A percentile compares a stretch with the other conserved stretches of the same genome.
Evolutionary conservation across 1,140 invertebrate genomes (phyloP).

Genomic region (Paraescarpia echinospica): DNA sequence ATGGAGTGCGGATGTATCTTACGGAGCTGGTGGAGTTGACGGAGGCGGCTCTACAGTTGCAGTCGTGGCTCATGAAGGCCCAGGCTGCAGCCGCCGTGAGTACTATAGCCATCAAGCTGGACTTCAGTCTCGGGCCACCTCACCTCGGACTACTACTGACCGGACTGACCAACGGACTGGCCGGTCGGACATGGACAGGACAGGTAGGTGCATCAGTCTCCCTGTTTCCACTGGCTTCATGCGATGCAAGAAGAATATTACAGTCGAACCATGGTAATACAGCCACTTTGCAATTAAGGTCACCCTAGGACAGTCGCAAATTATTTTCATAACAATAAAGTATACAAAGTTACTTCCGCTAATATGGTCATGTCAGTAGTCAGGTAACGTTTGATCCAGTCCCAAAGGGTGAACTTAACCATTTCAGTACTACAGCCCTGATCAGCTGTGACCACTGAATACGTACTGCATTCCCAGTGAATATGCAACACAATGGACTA

Average conservation of each 20-base stretch:
- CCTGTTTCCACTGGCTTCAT: background rate
- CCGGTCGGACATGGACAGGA: constrained; percentile 84
- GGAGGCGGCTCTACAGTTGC: constrained; percentile 71
- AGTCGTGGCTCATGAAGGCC: constrained; percentile 83
- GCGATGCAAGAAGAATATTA: background rate
- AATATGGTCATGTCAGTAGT: too few species aligned
- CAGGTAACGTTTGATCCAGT: too few species aligned
- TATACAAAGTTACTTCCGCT: too few species aligned
- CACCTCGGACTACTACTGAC: constrained; percentile 70
- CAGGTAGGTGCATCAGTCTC: constrained; percentile 64
- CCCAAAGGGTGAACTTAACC: too few species aligned
- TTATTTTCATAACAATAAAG: too few species aligned
- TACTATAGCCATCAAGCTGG: constrained; percentile 76
- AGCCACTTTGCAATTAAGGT: too few species aligned
- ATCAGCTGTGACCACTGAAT: too few species aligned
- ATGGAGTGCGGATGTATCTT: constrained; percentile 76
- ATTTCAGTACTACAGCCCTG: too few species aligned
- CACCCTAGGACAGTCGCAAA: too few species aligned
- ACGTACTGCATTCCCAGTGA: too few species aligned
- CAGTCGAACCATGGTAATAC: too few species aligned
- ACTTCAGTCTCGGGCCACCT: constrained; percentile 67
- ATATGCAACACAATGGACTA: too few species aligned
- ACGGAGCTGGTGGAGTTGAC: constrained; percentile 72
- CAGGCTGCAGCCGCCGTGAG: constrained; percentile 80
- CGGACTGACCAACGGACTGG: constrained; percentile 71